Evolutionary conservation across 2,113 vertebrate genomes (phyloP).

Genomic region (mouse (Mus musculus)): GRCm39 chr13:75831501-75832000

Average conservation of each 20-base stretch:
- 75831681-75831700: not conserved
- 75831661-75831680: not conserved
- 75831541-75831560: not conserved
- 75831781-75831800: not conserved
- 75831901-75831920: not conserved
- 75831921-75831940: not conserved
- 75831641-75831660: constrained; percentile 30
- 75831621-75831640: not conserved
- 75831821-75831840: no score
- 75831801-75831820: not conserved
- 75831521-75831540: not conserved
- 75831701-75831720: constrained; percentile 10
- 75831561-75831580: not conserved
- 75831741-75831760: not conserved
- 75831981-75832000: not conserved
- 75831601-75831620: not conserved
- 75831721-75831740: not conserved
- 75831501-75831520: not conserved
- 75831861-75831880: not conserved
- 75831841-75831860: not conserved
- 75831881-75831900: not conserved
- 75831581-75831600: not conserved
- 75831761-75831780: not conserved
- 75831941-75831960: not conserved
- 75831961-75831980: not conserved